Evolutionary conservation across 1,140 invertebrate genomes (phyloP), one percentile per base, ranked within the genome.

Genomic region (Coenobita brevimanus): DNA sequence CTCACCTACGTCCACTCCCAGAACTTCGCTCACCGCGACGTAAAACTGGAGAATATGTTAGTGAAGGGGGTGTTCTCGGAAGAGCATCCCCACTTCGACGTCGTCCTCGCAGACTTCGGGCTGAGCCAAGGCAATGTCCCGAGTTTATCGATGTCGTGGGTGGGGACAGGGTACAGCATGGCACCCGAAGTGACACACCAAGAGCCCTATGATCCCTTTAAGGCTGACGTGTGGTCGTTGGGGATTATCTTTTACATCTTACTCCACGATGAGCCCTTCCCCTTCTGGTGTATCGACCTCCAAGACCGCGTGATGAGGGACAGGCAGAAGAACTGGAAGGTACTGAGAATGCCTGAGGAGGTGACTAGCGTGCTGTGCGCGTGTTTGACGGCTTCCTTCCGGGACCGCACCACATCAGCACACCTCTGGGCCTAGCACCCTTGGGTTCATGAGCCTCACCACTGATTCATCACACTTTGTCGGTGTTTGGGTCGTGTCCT

Each of bases 221-320:
- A 69, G 33, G 67, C 67, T 27, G 67, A 69, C 17, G 27, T 69
- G 15, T 69, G 67, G 67, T 69, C 67, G n/a, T 30, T 69, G n/a
- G 67, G 67, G n/a, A 30, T 69, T 17, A 13, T 69, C 33, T 30
- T 69, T 2, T 69, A 69, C 67, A 17, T 17, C 33, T 30, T 69
- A 24, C 4, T n/a, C 27, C 57, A 62, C 17, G 21, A 62, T 62
- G 21, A 24, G 57, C 21, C 21, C 21, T n/a, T 62, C 1, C n/a
- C n/a, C n/a, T n/a, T n/a, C n/a, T n/a, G 57, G 27, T 62, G 27
- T 62, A 62, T 2, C 57, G 57, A 62, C 57, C 21, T 62, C 57
- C 27, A 24, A 24, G 27, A 62, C 27, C 57, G n/a, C n/a, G n/a
- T n/a, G n/a, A n/a, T n/a, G n/a, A n/a, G n/a, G n/a, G n/a, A 62